Base-by-base conservation (phyloP, 2,888 invertebrate genomes). In the Drepanosiphum platanoidis region DNA sequence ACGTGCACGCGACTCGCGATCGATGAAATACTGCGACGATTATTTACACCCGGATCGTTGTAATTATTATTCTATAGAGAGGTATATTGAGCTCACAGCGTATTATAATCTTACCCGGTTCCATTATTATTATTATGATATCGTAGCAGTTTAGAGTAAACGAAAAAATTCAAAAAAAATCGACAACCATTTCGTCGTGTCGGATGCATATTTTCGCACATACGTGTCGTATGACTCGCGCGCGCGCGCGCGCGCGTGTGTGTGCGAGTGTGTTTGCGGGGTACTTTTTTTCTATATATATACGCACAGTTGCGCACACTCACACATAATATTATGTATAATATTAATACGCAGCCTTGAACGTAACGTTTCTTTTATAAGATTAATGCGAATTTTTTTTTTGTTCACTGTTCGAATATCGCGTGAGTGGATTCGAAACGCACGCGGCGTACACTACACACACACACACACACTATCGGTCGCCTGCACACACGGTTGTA, bases 401-500 rank as follows among this genome's bases (percentile, higher is more conserved):
- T 52, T 52, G 15, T 18, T 52, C 9, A 42, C 27, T 30, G 42
- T 39, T 36, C 4, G 39, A 64, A 75, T 66, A 75, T 82, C 32
- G 82, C 72, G 72, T 72, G 82, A 79, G 66, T 27, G 70, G 68
- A 79, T 79, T 79, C 70, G 36, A 79, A 46, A 79, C n/a, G n/a
- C 42, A 39, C 68, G 36, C 34, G 15, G 46, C 13, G 5, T 46
- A 64, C 27, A 61, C 27, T 61, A 61, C 22, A 58, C 64, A n/a
- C 52, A 34, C n/a, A 30, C 27, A 64, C 30, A 64, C 42, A n/a
- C n/a, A n/a, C 22, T 42, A 74, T 61, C n/a, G 61, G 39, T 39
- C 27, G 30, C 22, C 34, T 46, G 46, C 68, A 32, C 68, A 32
- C 32, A 52, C n/a, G 42, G 66, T 52, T 22, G 52, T 70, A 34